These are phyloP conservation scores for Bucco capensis DNA, from an alignment of 2,113 vertebrate species.

Conservation along the genomic window DNA sequence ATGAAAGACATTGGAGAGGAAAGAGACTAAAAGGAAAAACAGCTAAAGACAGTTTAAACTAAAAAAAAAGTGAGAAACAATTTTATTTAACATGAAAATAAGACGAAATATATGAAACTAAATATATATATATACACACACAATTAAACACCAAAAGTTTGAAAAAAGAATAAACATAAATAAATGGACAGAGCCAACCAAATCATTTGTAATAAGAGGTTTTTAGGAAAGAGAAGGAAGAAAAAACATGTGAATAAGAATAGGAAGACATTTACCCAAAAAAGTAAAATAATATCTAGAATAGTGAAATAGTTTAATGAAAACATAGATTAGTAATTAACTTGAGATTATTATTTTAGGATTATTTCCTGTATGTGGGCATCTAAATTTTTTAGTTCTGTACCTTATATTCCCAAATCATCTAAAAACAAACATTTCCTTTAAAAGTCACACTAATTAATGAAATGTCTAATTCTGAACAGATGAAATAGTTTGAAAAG, in stretches of 20 bases:
- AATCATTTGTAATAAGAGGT: background rate
- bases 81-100: background rate
- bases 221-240: background rate
- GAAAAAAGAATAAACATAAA: background rate
- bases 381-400: background rate
- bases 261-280: background rate
- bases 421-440: background rate
- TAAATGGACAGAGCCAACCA: background rate
- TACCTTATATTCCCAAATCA: fast-evolving
- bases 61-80: background rate
- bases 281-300: background rate
- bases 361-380: background rate
- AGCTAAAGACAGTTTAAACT: background rate
- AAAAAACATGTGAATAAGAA: background rate
- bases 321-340: background rate
- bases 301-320: background rate
- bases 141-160: background rate
- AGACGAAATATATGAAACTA: background rate
- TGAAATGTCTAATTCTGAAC: background rate
- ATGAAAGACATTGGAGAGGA: background rate
- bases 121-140: too few relatives aligned
- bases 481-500: background rate
- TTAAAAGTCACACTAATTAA: background rate
- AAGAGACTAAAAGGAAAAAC: background rate
- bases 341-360: background rate